These are phyloP conservation scores for Gobiocypris rarus DNA, from an alignment of 2,113 vertebrate species.

Conservation along the genomic window DNA sequence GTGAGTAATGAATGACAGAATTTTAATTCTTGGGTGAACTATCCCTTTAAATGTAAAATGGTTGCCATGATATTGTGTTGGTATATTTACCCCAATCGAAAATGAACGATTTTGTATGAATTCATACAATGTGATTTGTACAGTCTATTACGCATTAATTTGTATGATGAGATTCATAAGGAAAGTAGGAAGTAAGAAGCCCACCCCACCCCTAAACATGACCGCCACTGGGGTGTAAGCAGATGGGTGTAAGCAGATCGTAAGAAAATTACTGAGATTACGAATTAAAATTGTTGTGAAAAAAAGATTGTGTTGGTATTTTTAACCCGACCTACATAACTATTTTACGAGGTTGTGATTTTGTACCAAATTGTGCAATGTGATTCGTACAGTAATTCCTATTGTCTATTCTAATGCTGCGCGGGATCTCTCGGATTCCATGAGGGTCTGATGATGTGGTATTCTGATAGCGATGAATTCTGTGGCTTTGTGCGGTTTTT, in stretches of 20 bases:
- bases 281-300: no score
- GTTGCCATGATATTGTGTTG: no score
- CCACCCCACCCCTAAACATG: no score
- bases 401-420: neutral
- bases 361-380: neutral
- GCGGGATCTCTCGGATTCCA: neutral
- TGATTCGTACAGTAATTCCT: neutral
- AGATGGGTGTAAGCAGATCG: no score
- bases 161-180: no score
- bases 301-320: neutral
- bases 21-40: no score
- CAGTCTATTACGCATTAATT: no score
- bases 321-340: neutral
- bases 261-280: no score
- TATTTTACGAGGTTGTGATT: neutral
- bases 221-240: no score
- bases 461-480: neutral
- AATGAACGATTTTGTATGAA: neutral
- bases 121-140: neutral
- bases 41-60: no score
- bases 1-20: no score
- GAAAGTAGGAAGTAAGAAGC: no score
- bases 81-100: neutral
- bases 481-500: conserved; percentile 43
- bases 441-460: neutral